Conservation (phyloP, 1,140 invertebrate genomes). For the Gryllus bimaculatus region DNA sequence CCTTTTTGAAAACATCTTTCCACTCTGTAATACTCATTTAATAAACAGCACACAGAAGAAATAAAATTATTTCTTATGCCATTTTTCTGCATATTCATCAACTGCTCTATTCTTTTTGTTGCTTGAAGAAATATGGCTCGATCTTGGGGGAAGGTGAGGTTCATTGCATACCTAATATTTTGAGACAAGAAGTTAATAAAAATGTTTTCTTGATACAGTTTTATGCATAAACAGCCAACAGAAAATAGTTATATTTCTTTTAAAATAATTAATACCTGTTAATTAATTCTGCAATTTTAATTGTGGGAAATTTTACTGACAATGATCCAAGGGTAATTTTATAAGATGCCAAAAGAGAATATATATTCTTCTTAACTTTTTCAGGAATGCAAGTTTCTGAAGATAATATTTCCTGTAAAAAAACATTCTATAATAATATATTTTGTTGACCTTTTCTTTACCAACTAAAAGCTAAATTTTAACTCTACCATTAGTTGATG, state of each 20-base stretch:
- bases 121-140: slow-evolving; percentile 89
- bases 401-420: background rate
- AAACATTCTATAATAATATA: background rate
- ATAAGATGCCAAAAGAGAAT: background rate
- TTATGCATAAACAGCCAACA: background rate
- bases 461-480: background rate
- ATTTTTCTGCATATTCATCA: slow-evolving; percentile 90
- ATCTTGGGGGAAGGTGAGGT: background rate
- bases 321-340: background rate
- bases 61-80: slow-evolving; percentile 96
- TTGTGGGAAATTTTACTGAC: background rate
- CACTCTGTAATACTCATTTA: slow-evolving; percentile 87
- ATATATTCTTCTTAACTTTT: background rate
- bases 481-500: slow-evolving; percentile 69
- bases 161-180: background rate
- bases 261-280: background rate
- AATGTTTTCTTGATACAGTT: background rate
- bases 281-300: background rate
- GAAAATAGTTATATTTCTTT: background rate
- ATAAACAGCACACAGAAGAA: slow-evolving; percentile 86
- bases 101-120: slow-evolving; percentile 86
- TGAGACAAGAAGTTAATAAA: background rate
- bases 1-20: slow-evolving; percentile 94
- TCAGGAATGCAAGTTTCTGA: background rate
- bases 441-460: too few species aligned